These are phyloP conservation scores for Protophormia terraenovae DNA, from an alignment of 2,888 invertebrate genomes.

Conservation along the genomic window DNA sequence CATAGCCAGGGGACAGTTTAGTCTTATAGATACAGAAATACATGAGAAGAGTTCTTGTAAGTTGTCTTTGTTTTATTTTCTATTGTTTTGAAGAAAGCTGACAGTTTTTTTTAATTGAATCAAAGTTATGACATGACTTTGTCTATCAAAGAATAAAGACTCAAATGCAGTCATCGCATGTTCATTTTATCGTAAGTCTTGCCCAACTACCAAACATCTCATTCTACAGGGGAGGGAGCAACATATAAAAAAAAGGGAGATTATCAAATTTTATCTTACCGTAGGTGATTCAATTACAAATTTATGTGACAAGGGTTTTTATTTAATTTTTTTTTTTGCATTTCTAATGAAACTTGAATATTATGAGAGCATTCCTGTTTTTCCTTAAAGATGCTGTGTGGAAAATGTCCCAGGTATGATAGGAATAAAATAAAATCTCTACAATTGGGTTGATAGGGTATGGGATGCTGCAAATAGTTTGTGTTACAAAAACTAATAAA, in stretches of 20 bases:
- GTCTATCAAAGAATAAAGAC: constrained; percentile 70
- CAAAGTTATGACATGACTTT: constrained; percentile 78
- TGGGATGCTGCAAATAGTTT: constrained; percentile 7
- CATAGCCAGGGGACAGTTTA: constrained; percentile 48
- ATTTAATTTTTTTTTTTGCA: neutral
- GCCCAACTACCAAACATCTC: neutral
- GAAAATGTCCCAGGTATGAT: constrained; percentile 32
- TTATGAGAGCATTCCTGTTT: neutral
- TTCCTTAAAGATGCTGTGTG: neutral
- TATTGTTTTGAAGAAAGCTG: constrained; percentile 42
- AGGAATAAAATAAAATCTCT: neutral
- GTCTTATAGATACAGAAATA: neutral
- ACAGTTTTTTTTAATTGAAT: constrained; percentile 60
- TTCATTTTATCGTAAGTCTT: neutral
- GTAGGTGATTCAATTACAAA: constrained; percentile 62
- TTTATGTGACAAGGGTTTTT: constrained; percentile 62
- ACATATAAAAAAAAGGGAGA: constrained; percentile 7
- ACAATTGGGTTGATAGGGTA: neutral
- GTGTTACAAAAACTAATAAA: constrained; percentile 29
- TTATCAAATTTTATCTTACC: constrained; percentile 16
- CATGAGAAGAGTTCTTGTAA: neutral
- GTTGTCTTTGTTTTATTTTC: neutral
- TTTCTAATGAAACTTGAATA: constrained; percentile 20
- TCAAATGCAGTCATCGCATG: constrained; percentile 1
- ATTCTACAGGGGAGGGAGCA: constrained; percentile 11